Evolutionary conservation across 92 coral and sea anemone genomes (phyloP), one percentile per base, ranked within the genome.

Genomic region (Isaurus tuberculatus): DNA sequence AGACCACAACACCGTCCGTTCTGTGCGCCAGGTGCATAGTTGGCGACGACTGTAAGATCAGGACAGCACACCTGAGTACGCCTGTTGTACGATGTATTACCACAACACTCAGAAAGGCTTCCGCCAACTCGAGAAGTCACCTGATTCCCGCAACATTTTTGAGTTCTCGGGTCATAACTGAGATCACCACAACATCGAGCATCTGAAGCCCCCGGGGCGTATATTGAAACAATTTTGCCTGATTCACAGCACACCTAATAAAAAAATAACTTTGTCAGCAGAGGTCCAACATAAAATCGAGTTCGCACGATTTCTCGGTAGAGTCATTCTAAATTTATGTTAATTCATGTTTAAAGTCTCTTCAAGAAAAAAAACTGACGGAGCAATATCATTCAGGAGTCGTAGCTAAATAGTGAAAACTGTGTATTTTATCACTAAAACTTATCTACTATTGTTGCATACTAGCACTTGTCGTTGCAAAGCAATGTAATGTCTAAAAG

Each of bases 1-100:
- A 42, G 9, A 4, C 90, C 90, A 27, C 90, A 86, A 32, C 90
- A 86, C 14, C 27, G 70, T 16, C 81, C 49, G 66, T 83, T 49
- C 23, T 13, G 15, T 53, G 77, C 86, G 0, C 86, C 86, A 25
- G 70, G 80, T 22, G 27, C 27, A 71, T 83, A 83, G 16, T 53
- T 69, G 30, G 77, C 58, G 6, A 83, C 79, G 23, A 83, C 80
- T 20, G 29, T 83, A 19, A 44, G 25, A 25, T 36, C 86, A 0
- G 86, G 79, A 28, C 86, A 83, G 49, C 86, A 83, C 10, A 83
- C 80, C 33, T 83, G 80, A 3, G 79, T 81, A 36, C 13, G 48
- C n/a, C 44, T 33, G 36, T 86, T 86, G 72, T 81, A 86, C 20
- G 84, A 65, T 42, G 60, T 42, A 32, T 48, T 79, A 1, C 86